These are phyloP conservation scores for Rhadina sibilatrix DNA, from an alignment of 2,113 vertebrate species.

Conservation along the genomic window DNA sequence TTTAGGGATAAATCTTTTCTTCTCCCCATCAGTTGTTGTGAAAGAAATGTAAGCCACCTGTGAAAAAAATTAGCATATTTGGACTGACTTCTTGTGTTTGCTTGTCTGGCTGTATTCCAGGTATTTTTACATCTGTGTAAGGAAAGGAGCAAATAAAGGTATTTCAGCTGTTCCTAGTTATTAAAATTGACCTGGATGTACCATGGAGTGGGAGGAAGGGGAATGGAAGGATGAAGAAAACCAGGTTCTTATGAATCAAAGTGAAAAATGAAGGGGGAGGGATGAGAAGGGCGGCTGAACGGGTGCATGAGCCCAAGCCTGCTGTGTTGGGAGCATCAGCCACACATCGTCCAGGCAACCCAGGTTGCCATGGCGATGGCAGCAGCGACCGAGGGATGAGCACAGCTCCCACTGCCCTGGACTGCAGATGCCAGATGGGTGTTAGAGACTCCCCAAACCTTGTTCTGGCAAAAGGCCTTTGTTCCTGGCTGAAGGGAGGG, in stretches of 20 bases:
- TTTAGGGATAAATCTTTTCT: conserved; percentile 59
- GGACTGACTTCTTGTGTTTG: neutral
- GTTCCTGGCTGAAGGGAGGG: rapidly evolving
- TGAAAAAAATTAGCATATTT: conserved; percentile 46
- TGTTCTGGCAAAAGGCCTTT: neutral
- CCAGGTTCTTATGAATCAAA: conserved; percentile 30
- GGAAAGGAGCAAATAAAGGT: conserved; percentile 3
- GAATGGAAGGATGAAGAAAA: neutral
- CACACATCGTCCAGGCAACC: conserved; percentile 68
- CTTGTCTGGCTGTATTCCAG: conserved; percentile 35
- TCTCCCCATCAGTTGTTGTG: conserved; percentile 15
- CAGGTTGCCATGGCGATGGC: conserved; percentile 75
- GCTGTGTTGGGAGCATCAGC: conserved; percentile 16
- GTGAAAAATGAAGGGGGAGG: neutral
- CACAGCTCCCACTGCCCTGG: conserved; percentile 16
- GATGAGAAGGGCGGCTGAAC: neutral
- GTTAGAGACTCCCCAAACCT: neutral
- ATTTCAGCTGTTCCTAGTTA: conserved; percentile 25
- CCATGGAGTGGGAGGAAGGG: neutral
- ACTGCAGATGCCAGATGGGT: neutral
- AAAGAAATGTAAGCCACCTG: conserved; percentile 62
- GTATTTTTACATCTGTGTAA: conserved; percentile 23
- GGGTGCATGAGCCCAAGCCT: neutral
- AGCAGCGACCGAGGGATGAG: conserved; percentile 39
- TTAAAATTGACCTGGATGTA: neutral